Base-by-base conservation (phyloP, 2,888 invertebrate genomes). In the Barypeithes pellucidus region DNA sequence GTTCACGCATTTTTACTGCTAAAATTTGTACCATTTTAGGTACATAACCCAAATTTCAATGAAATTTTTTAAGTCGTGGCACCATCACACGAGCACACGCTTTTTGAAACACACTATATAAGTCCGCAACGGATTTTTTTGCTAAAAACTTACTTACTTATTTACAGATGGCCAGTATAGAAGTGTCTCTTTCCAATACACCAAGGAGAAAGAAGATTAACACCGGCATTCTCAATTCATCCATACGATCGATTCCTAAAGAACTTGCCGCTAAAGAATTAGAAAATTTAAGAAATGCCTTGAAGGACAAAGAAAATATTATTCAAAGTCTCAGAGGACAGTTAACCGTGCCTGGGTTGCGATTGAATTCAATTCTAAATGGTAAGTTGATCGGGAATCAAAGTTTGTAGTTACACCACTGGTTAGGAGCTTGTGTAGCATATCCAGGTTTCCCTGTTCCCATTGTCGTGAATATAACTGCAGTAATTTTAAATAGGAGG, bases 281-380 rank as follows among this genome's bases (percentile, higher is more conserved):
- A 75, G 94, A 93, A 84, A 91, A 90, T 78, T 87, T 93, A 76
- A 89, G 91, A 70, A 90, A 91, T 61, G 92, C 93, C 1, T 87
- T 95, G 41, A 89, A 91, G 50, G 95, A 95, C 85, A 94, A 94
- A 81, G 95, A 95, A 83, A 91, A 93, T 60, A 91, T 94, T 67
- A 95, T 95, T 85, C 93, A 94, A 84, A 94, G 91, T 79, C 86
- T 92, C 12, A 91, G 91, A 82, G 91, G 91, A 75, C 92, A 92
- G 81, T 84, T 92, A 47, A 90, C 90, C 78, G 90, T 91, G 47
- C 91, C 91, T 77, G 89, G 89, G 5, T 86, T 89, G 8, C 85
- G 89, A 7, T 82, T 89, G 41, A 86, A 87, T 1, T 75, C 80
- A 14, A 78, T 80, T 14, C 77, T 84, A 81, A 78, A 83, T 81